These are phyloP conservation scores for Pterois miles DNA, from an alignment of 2,797 vertebrate genomes.

Conservation along the genomic window DNA sequence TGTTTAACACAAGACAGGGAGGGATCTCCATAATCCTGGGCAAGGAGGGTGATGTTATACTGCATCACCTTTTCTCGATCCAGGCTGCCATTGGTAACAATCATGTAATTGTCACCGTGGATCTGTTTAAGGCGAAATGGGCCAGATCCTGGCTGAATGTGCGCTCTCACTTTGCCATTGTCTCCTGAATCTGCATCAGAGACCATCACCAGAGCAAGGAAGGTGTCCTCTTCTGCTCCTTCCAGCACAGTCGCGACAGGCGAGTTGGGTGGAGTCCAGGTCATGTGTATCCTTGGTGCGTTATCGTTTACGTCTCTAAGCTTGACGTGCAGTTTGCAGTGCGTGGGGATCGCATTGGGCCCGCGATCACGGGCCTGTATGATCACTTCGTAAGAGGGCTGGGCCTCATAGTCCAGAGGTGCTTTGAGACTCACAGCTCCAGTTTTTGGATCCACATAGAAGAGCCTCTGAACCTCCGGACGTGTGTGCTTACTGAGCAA, in stretches of 20 bases:
- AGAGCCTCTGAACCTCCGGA: constrained; percentile 84
- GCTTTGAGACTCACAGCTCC: constrained; percentile 85
- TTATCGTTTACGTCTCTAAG: constrained; percentile 91
- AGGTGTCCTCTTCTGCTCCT: constrained; percentile 87
- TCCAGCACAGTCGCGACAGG: constrained; percentile 84
- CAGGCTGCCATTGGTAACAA: constrained; percentile 87
- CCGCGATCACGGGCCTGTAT: constrained; percentile 90
- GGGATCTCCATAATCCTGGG: constrained; percentile 84
- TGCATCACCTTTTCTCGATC: constrained; percentile 89
- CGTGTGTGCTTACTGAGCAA: constrained; percentile 88
- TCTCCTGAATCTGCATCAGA: constrained; percentile 90
- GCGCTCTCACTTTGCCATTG: constrained; percentile 86
- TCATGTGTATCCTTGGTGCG: constrained; percentile 86
- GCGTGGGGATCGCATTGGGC: constrained; percentile 89
- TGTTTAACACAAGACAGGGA: constrained; percentile 82
- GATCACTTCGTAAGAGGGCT: constrained; percentile 85
- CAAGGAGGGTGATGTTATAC: constrained; percentile 88
- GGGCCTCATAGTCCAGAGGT: constrained; percentile 89
- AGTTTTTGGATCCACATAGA: constrained; percentile 83
- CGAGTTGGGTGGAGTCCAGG: constrained; percentile 84
- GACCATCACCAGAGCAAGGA: constrained; percentile 89
- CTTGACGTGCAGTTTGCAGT: constrained; percentile 92
- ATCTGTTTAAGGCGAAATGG: constrained; percentile 89
- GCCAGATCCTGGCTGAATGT: constrained; percentile 81
- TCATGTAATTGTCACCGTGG: constrained; percentile 88